Evolutionary conservation across 1,140 invertebrate genomes (phyloP), one percentile per base, ranked within the genome.

Genomic region (Aphelinus certus): DNA sequence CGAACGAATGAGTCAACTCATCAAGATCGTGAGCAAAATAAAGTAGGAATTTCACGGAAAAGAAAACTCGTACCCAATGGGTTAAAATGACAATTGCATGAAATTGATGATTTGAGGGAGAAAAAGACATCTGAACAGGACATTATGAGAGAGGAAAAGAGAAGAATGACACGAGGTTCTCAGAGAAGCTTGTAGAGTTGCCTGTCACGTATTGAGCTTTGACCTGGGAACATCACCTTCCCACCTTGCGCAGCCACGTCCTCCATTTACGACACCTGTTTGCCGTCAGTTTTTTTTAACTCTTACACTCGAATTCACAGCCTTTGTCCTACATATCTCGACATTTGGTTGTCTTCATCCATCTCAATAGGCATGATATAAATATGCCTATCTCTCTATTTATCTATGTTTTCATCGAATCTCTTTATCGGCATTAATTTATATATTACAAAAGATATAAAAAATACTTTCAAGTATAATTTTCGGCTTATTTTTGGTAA

Each of bases 201-300:
- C 64, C 56, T 26, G 69, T 76, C 69, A 68, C 69, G 69, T 72
- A 68, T 53, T 65, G 43, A 45, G 46, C 58, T 71, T 71, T 70
- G 53, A 71, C 53, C 64, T 58, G 63, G 10, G 63, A 56, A 74
- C 64, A 67, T 76, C 56, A 74, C 51, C 57, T 74, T 68, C 26
- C 4, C 48, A 62, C 42, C 58, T 26, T 49, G 49, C 48, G 48
- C 47, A 58, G n/a, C 63, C 57, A 71, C 75, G 66, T 76, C 45
- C 46, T 62, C 56, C 57, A 55, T 66, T 76, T 76, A 76, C 64
- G 63, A 68, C 70, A 76, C 70, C 75, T 76, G 63, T 76, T 76
- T 76, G 63, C 62, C 26, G 42, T 45, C 9, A 64, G 48, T 73
- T 73, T 64, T 73, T 57, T 46, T 73, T 9, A 43, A 3, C 1